These are phyloP conservation scores for Periophthalmus magnuspinnatus DNA, from an alignment of 2,797 vertebrate species.

Conservation along the genomic window DNA sequence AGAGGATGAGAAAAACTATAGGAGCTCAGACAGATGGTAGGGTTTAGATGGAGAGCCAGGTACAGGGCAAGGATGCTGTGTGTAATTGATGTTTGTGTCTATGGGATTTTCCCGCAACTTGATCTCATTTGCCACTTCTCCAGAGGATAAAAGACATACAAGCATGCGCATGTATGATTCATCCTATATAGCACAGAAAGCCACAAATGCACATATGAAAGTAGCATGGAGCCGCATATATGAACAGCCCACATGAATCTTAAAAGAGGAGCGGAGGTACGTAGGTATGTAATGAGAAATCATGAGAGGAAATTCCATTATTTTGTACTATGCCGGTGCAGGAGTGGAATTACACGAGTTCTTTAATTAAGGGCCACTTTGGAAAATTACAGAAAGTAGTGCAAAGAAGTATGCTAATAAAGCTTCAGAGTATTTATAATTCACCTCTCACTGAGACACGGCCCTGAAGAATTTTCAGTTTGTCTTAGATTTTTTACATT, in stretches of 20 bases:
- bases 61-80: constrained; percentile 12
- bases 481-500: too few relatives aligned
- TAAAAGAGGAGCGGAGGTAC: not conserved
- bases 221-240: not conserved
- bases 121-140: constrained; percentile 53
- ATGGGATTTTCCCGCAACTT: constrained; percentile 35
- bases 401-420: constrained; percentile 1
- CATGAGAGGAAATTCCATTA: constrained; percentile 15
- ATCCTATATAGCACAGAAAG: not conserved
- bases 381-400: not conserved
- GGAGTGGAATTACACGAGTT: constrained; percentile 16
- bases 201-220: constrained; percentile 21
- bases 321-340: constrained; percentile 11
- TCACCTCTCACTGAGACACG: not conserved
- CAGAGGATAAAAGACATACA: constrained; percentile 28
- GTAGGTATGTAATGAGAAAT: constrained; percentile 25
- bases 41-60: constrained; percentile 26
- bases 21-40: constrained; percentile 15
- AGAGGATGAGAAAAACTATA: constrained; percentile 9
- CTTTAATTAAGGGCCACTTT: constrained; percentile 18
- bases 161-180: constrained; percentile 28
- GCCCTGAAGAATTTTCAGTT: not conserved
- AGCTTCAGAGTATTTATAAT: constrained; percentile 12
- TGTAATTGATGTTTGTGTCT: constrained; percentile 53
- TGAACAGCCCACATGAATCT: constrained; percentile 8